phyloP scores from a whole-genome alignment of 1,140 invertebrate species.

The Hetaerina americana region DNA sequence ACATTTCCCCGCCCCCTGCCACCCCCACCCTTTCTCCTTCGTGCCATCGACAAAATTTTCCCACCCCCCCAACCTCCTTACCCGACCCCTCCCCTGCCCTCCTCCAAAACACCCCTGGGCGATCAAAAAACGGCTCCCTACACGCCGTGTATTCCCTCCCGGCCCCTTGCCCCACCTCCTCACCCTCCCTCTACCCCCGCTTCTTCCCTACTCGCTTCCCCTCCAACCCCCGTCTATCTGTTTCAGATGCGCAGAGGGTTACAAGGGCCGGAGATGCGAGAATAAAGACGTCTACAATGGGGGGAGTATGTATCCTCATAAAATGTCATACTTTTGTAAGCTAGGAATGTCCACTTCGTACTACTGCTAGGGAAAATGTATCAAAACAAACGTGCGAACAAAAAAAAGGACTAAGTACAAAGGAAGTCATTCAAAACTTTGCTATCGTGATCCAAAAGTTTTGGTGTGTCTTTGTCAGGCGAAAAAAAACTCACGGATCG shows the following conservation, averaged over 20 bases:
- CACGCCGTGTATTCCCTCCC: constrained; percentile 7
- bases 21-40: constrained; percentile 20
- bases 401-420: not conserved
- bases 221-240: constrained; percentile 19
- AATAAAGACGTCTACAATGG: constrained; percentile 56
- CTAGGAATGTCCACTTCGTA: constrained; percentile 42
- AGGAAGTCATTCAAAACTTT: not conserved
- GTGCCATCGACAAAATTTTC: constrained; percentile 23
- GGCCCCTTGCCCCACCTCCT: constrained; percentile 2
- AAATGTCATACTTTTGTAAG: constrained; percentile 40
- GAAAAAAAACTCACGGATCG: not conserved
- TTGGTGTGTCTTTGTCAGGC: not conserved
- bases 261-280: constrained; percentile 68
- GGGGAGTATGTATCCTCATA: constrained; percentile 46
- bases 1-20: constrained; percentile 19
- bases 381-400: no score
- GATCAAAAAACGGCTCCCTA: constrained; percentile 17
- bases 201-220: not conserved
- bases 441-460: not conserved
- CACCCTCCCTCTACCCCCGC: not conserved
- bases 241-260: constrained; percentile 72
- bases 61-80: constrained; percentile 17
- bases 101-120: not conserved
- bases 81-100: constrained; percentile 2
- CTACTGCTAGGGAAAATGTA: constrained; percentile 36